Conservation (phyloP, 2,888 invertebrate species). For the Neoascia interrupta region DNA sequence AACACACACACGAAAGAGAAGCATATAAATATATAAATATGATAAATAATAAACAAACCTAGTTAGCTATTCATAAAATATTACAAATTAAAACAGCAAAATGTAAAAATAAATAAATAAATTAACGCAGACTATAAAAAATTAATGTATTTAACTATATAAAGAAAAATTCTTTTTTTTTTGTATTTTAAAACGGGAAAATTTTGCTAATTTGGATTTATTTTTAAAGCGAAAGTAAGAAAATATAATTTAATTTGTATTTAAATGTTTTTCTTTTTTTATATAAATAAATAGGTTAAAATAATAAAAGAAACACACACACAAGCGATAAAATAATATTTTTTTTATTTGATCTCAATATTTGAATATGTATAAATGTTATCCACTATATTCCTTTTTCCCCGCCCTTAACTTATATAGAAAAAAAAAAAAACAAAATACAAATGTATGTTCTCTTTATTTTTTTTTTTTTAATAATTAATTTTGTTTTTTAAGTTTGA, state of each 20-base stretch:
- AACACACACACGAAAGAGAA: conserved; percentile 46
- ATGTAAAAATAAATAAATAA: conserved; percentile 10
- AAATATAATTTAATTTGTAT: conserved; percentile 61
- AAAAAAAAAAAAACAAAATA: conserved; percentile 18
- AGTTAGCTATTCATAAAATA: conserved; percentile 56
- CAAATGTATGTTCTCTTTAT: conserved; percentile 39
- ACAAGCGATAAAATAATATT: conserved; percentile 59
- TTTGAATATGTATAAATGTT: conserved; percentile 69
- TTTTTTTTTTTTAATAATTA: conserved; percentile 8
- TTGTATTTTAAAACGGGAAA: conserved; percentile 54
- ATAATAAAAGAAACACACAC: conserved; percentile 35
- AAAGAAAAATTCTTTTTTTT: conserved; percentile 45
- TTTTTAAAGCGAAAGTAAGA: conserved; percentile 43
- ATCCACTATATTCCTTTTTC: conserved; percentile 57
- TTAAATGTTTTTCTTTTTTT: conserved; percentile 52
- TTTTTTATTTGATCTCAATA: conserved; percentile 69
- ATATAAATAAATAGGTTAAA: conserved; percentile 48
- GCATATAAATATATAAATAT: conserved; percentile 61
- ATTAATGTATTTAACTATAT: conserved; percentile 52
- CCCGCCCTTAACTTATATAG: conserved; percentile 65
- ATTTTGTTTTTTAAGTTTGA: conserved; percentile 54
- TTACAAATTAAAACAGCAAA: conserved; percentile 34
- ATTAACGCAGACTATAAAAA: conserved; percentile 44
- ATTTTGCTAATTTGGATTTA: conserved; percentile 41
- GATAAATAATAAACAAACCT: conserved; percentile 54